Evolutionary conservation across 1,140 invertebrate species (phyloP).

Genomic region (Drosophila nigrodunni): DNA sequence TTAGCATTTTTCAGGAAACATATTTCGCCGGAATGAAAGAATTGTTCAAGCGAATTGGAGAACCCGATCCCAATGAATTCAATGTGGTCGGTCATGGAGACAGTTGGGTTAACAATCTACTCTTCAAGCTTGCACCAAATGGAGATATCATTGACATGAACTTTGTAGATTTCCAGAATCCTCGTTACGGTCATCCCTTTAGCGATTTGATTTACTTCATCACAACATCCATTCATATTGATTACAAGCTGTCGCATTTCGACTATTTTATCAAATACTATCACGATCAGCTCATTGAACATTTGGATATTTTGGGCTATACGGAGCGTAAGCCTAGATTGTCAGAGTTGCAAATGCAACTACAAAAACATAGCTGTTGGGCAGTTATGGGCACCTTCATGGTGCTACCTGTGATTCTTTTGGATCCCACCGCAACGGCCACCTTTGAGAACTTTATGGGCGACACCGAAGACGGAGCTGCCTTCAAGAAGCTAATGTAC

Average conservation of each 20-base stretch:
- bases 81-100: conserved; percentile 88
- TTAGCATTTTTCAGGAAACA: conserved; percentile 22
- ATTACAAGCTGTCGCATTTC: conserved; percentile 68
- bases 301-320: conserved; percentile 64
- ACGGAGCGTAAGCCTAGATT: conserved; percentile 48
- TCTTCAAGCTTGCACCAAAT: conserved; percentile 85
- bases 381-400: conserved; percentile 40
- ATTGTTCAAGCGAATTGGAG: not conserved
- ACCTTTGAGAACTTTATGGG: conserved; percentile 70
- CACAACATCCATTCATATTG: conserved; percentile 65
- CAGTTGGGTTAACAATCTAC: conserved; percentile 88
- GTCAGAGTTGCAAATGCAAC: conserved; percentile 62
- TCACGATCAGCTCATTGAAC: conserved; percentile 62
- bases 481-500: conserved; percentile 68
- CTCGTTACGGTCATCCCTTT: conserved; percentile 58
- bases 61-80: conserved; percentile 85
- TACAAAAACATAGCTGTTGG: conserved; percentile 57
- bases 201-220: conserved; percentile 68
- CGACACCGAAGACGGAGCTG: conserved; percentile 12
- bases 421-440: conserved; percentile 60
- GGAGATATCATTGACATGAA: conserved; percentile 74
- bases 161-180: conserved; percentile 76
- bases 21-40: conserved; percentile 28
- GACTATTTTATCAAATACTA: conserved; percentile 72
- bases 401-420: conserved; percentile 63